phyloP scores from a whole-genome alignment of 2,113 vertebrate genomes.

The Opisthocomus hoazin region DNA sequence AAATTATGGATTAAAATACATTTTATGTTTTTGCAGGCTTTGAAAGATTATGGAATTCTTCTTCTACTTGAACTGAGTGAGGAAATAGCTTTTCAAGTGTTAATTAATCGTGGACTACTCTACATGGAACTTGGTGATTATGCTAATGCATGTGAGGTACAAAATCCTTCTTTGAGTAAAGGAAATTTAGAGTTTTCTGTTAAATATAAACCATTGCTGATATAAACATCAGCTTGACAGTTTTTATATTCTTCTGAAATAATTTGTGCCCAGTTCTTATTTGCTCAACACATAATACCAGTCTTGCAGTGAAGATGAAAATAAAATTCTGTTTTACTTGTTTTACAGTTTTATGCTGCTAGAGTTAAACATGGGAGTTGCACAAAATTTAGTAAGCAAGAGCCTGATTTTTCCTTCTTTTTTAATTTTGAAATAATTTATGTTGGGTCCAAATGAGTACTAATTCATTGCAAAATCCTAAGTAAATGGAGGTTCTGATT shows the following conservation, averaged over 20 bases:
- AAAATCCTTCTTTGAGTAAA: background rate
- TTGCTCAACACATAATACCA: background rate
- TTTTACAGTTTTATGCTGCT: background rate
- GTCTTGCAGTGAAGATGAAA: background rate
- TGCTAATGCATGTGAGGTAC: constrained; percentile 73
- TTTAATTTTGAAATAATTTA: background rate
- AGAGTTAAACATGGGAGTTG: background rate
- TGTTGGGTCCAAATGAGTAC: background rate
- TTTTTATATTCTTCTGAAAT: background rate
- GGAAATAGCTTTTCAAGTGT: constrained; percentile 66
- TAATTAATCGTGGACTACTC: constrained; percentile 75
- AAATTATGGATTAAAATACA: background rate
- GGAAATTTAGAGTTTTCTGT: background rate
- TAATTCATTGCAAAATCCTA: background rate
- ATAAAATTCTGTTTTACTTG: background rate
- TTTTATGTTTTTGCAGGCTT: constrained; percentile 66
- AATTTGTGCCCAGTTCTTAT: background rate
- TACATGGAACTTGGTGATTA: constrained; percentile 65
- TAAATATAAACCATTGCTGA: background rate
- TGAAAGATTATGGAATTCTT: constrained; percentile 76
- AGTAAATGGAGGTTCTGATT: background rate
- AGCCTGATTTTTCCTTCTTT: background rate
- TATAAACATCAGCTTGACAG: background rate
- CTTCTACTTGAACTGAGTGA: constrained; percentile 67
- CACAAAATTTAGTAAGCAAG: background rate